Percentiles rank a stretch among this genome's conserved stretches.
phyloP scores from a whole-genome alignment of 1,140 invertebrate genomes.

The Orius insidiosus region DNA sequence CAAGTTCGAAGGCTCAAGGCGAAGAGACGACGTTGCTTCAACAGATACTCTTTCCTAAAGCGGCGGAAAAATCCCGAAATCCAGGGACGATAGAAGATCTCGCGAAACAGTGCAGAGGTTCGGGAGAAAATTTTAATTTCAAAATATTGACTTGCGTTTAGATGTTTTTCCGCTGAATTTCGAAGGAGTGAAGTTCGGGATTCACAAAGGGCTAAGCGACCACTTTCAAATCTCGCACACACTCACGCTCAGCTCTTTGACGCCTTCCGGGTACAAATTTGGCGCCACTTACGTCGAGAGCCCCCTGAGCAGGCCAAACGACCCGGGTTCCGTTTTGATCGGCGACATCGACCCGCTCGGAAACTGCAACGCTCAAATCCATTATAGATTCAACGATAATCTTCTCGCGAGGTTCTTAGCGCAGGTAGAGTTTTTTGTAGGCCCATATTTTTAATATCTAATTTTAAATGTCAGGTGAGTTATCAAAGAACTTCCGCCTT shows the following conservation, averaged over 20 bases:
- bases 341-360: constrained; percentile 92
- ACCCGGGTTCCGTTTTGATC: constrained; percentile 85
- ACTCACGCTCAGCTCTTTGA: constrained; percentile 67
- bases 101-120: no score
- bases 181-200: constrained; percentile 89
- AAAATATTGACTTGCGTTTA: no score
- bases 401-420: constrained; percentile 73
- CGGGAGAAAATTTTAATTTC: no score
- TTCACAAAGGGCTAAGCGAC: constrained; percentile 91
- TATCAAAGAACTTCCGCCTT: no score
- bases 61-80: no score
- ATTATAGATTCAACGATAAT: constrained; percentile 72
- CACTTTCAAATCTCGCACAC: constrained; percentile 97
- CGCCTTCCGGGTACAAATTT: constrained; percentile 73
- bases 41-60: no score
- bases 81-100: no score
- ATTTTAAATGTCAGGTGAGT: no score
- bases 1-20: no score
- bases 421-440: constrained; percentile 42
- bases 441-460: no score
- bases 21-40: no score
- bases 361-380: constrained; percentile 88
- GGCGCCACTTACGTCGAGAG: constrained; percentile 94
- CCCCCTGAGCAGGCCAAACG: constrained; percentile 56
- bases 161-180: constrained; percentile 92